Evolutionary conservation across 2,113 vertebrate species (phyloP).

Genomic region (Panthera uncia): DNA sequence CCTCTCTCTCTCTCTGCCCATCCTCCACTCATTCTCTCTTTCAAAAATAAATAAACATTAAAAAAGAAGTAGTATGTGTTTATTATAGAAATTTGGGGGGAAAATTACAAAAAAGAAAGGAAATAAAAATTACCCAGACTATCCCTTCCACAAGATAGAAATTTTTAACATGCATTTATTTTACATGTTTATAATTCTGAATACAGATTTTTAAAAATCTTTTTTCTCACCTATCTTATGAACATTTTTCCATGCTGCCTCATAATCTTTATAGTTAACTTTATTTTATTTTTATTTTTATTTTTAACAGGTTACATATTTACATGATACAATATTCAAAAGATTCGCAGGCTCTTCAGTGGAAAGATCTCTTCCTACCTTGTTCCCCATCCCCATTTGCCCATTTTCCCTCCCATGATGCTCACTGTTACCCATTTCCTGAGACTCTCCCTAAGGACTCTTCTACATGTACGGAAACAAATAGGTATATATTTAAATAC

Average conservation of each 20-base stretch:
- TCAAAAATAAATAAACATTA: no score
- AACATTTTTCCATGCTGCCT: not conserved
- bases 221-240: not conserved
- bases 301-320: not conserved
- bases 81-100: not conserved
- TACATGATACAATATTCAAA: not conserved
- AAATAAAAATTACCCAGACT: constrained; percentile 8
- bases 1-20: no score
- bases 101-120: not conserved
- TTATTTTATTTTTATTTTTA: not conserved
- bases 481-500: not conserved
- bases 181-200: not conserved
- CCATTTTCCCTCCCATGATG: not conserved
- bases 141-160: not conserved
- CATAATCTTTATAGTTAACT: not conserved
- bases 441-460: not conserved
- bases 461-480: not conserved
- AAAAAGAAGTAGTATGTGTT: not conserved
- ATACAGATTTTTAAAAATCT: not conserved
- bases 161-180: constrained; percentile 24
- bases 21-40: no score
- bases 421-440: not conserved
- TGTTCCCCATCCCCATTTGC: not conserved
- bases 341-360: not conserved
- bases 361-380: not conserved